Evolutionary conservation across 2,888 invertebrate genomes (phyloP).

Genomic region (Ochropleura plecta): DNA sequence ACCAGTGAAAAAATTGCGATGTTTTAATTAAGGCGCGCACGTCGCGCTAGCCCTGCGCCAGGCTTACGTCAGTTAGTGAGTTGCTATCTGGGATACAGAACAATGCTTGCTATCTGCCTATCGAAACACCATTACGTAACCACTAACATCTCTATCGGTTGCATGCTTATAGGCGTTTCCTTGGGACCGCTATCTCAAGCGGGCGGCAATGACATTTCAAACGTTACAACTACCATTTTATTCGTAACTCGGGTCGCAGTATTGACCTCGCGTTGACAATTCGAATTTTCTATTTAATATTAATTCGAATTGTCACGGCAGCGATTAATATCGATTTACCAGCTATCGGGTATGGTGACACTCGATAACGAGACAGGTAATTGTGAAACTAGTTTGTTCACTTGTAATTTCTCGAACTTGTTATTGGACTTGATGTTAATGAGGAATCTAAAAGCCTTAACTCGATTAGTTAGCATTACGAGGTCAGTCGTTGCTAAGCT

Average conservation of each 20-base stretch:
- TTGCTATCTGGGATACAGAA: slow-evolving; percentile 78
- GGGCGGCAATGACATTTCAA: slow-evolving; percentile 74
- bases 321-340: slow-evolving; percentile 46
- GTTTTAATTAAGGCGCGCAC: slow-evolving; percentile 4
- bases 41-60: slow-evolving; percentile 48
- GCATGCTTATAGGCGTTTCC: slow-evolving; percentile 58
- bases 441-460: slow-evolving; percentile 2
- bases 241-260: slow-evolving; percentile 49
- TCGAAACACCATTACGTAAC: slow-evolving; percentile 81
- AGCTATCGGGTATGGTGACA: slow-evolving; percentile 24
- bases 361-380: slow-evolving; percentile 34
- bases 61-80: slow-evolving; percentile 72
- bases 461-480: background rate
- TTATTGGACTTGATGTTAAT: slow-evolving; percentile 12
- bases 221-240: slow-evolving; percentile 57
- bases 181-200: slow-evolving; percentile 61
- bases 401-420: slow-evolving; percentile 34
- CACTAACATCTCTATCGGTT: slow-evolving; percentile 80
- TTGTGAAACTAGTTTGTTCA: slow-evolving; percentile 48
- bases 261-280: slow-evolving; percentile 66
- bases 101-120: slow-evolving; percentile 81
- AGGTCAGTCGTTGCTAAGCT: background rate
- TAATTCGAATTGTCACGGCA: slow-evolving; percentile 44
- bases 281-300: slow-evolving; percentile 63
- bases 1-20: background rate